Evolutionary conservation across 2,888 invertebrate genomes (phyloP).

Genomic region (Athalia rosae): DNA sequence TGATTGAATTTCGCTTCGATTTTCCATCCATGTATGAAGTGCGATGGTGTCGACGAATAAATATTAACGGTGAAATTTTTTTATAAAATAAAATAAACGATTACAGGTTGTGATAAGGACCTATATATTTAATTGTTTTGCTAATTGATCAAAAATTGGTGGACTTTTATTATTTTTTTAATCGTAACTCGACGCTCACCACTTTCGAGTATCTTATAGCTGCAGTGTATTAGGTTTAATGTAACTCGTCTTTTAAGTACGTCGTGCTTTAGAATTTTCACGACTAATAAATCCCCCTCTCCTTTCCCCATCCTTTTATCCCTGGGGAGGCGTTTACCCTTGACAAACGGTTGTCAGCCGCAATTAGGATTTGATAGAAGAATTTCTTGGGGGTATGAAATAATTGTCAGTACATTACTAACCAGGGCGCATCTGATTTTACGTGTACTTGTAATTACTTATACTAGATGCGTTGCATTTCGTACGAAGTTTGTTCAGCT

Average conservation of each 20-base stretch:
- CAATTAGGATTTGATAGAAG: conserved; percentile 7
- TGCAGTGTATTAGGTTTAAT: background rate
- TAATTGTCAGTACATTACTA: too few species aligned
- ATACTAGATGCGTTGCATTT: too few species aligned
- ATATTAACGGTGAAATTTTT: background rate
- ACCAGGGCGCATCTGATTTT: too few species aligned
- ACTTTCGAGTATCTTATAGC: background rate
- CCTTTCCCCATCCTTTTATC: too few species aligned
- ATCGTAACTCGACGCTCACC: background rate
- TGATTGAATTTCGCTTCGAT: conserved; percentile 8
- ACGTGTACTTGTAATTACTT: too few species aligned
- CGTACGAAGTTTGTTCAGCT: too few species aligned
- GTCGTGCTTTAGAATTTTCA: conserved; percentile 16
- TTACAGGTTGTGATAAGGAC: background rate
- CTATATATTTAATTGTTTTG: background rate
- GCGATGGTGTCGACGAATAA: too few species aligned
- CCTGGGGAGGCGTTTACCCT: background rate
- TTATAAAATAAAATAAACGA: background rate
- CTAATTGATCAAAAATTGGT: background rate
- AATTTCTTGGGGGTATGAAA: background rate
- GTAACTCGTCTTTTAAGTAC: background rate
- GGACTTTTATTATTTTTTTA: too few species aligned
- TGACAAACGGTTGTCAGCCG: conserved; percentile 21
- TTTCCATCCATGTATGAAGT: too few species aligned
- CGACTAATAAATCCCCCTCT: conserved; percentile 10